These are phyloP conservation scores for Lasiurus borealis DNA, from an alignment of 2,113 vertebrate species.

Conservation along the genomic window DNA sequence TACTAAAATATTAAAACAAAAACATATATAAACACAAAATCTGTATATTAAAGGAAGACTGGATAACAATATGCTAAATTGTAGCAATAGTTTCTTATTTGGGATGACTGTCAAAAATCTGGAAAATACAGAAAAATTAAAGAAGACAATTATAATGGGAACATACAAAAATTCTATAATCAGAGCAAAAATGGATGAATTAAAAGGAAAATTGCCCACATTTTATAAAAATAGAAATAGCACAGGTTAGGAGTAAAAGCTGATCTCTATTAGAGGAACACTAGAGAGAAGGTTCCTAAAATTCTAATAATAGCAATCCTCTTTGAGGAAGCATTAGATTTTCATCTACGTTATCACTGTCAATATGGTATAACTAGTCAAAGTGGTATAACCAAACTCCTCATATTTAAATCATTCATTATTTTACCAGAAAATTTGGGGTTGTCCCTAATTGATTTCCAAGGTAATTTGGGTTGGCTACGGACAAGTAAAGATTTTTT, in stretches of 20 bases:
- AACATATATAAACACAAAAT: not conserved
- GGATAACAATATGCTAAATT: not conserved
- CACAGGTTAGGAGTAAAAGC: not conserved
- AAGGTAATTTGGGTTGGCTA: constrained; percentile 47
- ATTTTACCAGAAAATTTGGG: constrained; percentile 62
- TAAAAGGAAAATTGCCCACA: not conserved
- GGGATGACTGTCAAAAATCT: constrained; percentile 10
- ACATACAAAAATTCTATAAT: not conserved
- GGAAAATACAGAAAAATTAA: not conserved
- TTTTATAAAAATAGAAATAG: not conserved
- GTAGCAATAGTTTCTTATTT: not conserved
- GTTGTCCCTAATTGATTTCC: constrained; percentile 56
- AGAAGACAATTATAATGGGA: not conserved
- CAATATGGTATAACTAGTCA: not conserved
- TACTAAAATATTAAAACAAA: constrained; percentile 40
- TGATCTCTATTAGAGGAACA: not conserved
- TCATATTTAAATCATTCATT: constrained; percentile 6
- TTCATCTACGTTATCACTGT: not conserved
- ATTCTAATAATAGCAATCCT: not conserved
- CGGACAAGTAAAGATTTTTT: constrained; percentile 47
- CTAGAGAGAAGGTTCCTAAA: not conserved
- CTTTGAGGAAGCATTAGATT: not conserved
- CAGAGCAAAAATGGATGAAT: not conserved
- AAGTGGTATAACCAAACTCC: constrained; percentile 43
- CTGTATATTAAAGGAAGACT: not conserved